Conservation (phyloP, 2,888 invertebrate genomes). For the Beris morrisii region DNA sequence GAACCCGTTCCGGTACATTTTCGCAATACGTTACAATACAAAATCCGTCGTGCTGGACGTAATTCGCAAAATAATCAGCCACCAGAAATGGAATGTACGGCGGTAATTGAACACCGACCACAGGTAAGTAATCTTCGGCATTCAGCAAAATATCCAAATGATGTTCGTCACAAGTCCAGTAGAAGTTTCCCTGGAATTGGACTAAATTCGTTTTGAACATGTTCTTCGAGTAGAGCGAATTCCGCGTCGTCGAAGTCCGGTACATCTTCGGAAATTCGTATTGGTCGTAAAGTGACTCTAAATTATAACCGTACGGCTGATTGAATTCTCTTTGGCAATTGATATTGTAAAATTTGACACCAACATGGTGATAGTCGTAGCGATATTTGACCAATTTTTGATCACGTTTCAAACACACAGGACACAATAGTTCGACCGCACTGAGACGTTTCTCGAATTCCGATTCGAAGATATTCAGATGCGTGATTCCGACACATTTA, state of each 20-base stretch:
- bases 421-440: conserved; percentile 61
- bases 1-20: not conserved
- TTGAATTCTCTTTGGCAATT: conserved; percentile 37
- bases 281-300: not conserved
- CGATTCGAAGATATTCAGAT: conserved; percentile 62
- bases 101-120: not conserved
- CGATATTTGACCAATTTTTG: conserved; percentile 37
- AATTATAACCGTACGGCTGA: conserved; percentile 38
- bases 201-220: conserved; percentile 25
- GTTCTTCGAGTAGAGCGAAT: not conserved
- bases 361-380: conserved; percentile 38
- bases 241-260: too few species aligned
- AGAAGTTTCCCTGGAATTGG: conserved; percentile 10
- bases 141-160: conserved; percentile 12
- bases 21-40: conserved; percentile 10
- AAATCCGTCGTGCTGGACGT: conserved; percentile 8
- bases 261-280: conserved; percentile 1
- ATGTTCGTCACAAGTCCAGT: conserved; percentile 22
- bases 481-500: conserved; percentile 58
- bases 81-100: conserved; percentile 17
- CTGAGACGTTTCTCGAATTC: conserved; percentile 60
- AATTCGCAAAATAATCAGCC: not conserved
- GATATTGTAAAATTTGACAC: conserved; percentile 34
- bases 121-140: not conserved
- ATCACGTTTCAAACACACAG: conserved; percentile 60